Conservation (phyloP, 2,797 vertebrate genomes). For the Phalloptychus januarius region DNA sequence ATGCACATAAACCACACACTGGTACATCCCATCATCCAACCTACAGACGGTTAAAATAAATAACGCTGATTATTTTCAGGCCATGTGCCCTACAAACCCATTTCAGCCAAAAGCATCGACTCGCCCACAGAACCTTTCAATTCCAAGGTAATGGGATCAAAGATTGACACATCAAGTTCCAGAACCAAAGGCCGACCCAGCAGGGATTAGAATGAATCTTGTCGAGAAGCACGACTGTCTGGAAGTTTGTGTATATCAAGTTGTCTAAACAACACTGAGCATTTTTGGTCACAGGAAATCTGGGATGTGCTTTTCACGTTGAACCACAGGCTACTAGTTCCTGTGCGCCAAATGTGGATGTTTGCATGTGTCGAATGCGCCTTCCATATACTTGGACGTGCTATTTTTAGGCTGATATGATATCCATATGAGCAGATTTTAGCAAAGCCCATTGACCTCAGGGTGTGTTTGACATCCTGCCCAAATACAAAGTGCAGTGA, state of each 20-base stretch:
- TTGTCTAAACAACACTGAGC: background rate
- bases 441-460: slow-evolving; percentile 59
- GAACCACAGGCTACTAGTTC: slow-evolving; percentile 22
- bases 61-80: background rate
- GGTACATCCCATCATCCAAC: background rate
- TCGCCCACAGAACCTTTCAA: background rate
- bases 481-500: slow-evolving; percentile 53
- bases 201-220: background rate
- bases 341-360: slow-evolving; percentile 25
- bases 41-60: background rate
- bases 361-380: slow-evolving; percentile 33
- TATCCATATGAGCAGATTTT: slow-evolving; percentile 67
- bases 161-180: background rate
- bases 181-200: background rate
- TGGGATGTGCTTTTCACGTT: slow-evolving; percentile 15
- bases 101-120: background rate
- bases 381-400: slow-evolving; percentile 38
- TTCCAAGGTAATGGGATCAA: background rate
- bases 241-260: background rate
- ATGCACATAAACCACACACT: background rate
- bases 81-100: too few relatives aligned
- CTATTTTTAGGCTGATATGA: slow-evolving; percentile 70
- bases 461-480: slow-evolving; percentile 66
- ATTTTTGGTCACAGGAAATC: slow-evolving; percentile 21
- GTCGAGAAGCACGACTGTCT: background rate